Evolutionary conservation across 2,888 invertebrate species (phyloP).

Genomic region (Boloria selene): DNA sequence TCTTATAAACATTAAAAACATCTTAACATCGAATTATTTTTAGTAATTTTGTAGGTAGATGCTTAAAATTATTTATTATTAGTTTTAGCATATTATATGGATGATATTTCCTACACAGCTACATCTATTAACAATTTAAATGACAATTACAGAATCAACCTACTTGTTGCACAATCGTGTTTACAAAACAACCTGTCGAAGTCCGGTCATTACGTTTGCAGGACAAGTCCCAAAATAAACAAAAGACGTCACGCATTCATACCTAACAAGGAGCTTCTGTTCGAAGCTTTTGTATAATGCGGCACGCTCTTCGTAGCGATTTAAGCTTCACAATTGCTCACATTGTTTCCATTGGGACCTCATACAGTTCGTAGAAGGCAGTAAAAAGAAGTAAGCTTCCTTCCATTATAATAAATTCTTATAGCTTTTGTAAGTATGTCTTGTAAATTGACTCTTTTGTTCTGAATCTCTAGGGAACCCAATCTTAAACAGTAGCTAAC

Average conservation of each 20-base stretch:
- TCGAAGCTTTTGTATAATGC: slow-evolving; percentile 42
- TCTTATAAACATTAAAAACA: too few species aligned
- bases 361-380: slow-evolving; percentile 54
- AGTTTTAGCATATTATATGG: too few species aligned
- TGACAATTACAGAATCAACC: background rate
- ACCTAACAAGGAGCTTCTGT: slow-evolving; percentile 62
- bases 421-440: slow-evolving; percentile 52
- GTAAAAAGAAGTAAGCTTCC: slow-evolving; percentile 51
- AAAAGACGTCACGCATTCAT: slow-evolving; percentile 37
- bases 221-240: slow-evolving; percentile 46
- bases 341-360: slow-evolving; percentile 49
- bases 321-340: slow-evolving; percentile 43
- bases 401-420: slow-evolving; percentile 58
- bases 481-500: slow-evolving; percentile 32
- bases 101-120: too few species aligned
- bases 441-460: slow-evolving; percentile 46
- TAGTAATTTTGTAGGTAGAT: background rate
- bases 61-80: too few species aligned
- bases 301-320: slow-evolving; percentile 46
- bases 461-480: slow-evolving; percentile 26
- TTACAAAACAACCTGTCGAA: slow-evolving; percentile 21
- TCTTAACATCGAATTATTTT: too few species aligned
- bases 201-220: slow-evolving; percentile 24
- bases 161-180: background rate
- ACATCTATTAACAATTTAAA: background rate